These are phyloP conservation scores for Microcebus griseorufus DNA, from an alignment of 2,113 vertebrate species.

Conservation along the genomic window DNA sequence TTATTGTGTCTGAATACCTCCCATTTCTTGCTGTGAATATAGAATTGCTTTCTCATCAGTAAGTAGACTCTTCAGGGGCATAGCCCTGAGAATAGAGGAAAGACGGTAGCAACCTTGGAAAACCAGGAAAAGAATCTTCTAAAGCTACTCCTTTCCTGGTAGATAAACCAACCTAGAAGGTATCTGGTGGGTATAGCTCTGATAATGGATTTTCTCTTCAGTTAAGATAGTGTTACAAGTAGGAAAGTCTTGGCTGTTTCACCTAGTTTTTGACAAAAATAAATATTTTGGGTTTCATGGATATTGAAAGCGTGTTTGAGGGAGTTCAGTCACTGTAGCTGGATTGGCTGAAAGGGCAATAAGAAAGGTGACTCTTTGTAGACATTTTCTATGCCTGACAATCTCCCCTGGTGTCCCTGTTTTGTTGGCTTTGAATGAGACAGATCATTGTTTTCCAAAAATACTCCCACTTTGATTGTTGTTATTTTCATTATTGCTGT, in stretches of 20 bases:
- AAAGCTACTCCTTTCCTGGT: background rate
- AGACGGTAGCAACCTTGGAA: background rate
- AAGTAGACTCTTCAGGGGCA: background rate
- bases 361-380: background rate
- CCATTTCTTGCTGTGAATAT: conserved; percentile 2
- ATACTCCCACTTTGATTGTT: conserved; percentile 48
- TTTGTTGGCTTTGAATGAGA: conserved; percentile 32
- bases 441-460: conserved; percentile 65
- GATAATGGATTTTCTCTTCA: background rate
- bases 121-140: background rate
- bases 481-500: conserved; percentile 64
- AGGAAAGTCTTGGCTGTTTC: background rate
- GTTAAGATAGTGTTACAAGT: background rate
- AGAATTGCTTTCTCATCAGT: conserved; percentile 16
- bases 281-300: background rate
- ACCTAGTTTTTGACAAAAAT: conserved; percentile 11
- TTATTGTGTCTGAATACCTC: background rate
- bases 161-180: background rate
- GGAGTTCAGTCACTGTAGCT: background rate
- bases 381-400: background rate
- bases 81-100: background rate
- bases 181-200: background rate
- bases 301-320: background rate
- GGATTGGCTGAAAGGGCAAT: background rate
- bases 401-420: background rate